phyloP scores from a whole-genome alignment of 2,888 invertebrate species.

The Heteropelma amictum region DNA sequence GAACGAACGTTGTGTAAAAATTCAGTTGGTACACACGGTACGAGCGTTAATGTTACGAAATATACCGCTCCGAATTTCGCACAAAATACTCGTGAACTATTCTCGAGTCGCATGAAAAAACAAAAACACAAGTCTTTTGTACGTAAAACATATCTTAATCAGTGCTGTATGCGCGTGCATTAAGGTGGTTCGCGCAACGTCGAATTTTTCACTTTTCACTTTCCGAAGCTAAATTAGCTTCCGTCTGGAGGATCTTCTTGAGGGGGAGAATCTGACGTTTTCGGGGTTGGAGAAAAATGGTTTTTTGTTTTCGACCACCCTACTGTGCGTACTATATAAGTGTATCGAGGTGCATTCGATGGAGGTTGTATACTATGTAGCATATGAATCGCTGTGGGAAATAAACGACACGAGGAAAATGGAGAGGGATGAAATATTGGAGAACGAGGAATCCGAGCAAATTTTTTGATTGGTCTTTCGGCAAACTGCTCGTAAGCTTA shows the following conservation, averaged over 20 bases:
- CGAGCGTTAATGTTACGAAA: no score
- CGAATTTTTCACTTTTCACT: no score
- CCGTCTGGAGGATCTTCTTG: no score
- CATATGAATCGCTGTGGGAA: slow-evolving; percentile 1
- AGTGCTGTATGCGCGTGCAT: background rate
- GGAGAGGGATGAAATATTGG: slow-evolving; percentile 19
- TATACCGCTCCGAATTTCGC: no score
- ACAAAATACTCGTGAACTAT: no score
- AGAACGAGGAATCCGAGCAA: slow-evolving; percentile 39
- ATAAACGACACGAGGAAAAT: slow-evolving; percentile 12
- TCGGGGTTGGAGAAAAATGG: no score
- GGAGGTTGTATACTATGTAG: slow-evolving; percentile 5
- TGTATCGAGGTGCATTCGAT: no score
- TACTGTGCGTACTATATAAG: no score
- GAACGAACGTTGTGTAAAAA: background rate
- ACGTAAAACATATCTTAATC: slow-evolving; percentile 38
- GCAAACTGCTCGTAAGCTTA: slow-evolving; percentile 61
- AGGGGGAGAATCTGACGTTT: no score
- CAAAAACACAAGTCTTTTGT: slow-evolving; percentile 29
- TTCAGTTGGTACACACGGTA: slow-evolving; percentile 3
- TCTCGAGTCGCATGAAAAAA: background rate
- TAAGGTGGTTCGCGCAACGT: background rate
- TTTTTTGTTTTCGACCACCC: no score
- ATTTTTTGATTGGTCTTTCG: slow-evolving; percentile 56
- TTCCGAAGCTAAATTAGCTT: no score